A percentile compares a stretch with the other conserved stretches of the same genome.
phyloP scores from a whole-genome alignment of 1,140 invertebrate species.

The Heliconius hewitsoni region DNA sequence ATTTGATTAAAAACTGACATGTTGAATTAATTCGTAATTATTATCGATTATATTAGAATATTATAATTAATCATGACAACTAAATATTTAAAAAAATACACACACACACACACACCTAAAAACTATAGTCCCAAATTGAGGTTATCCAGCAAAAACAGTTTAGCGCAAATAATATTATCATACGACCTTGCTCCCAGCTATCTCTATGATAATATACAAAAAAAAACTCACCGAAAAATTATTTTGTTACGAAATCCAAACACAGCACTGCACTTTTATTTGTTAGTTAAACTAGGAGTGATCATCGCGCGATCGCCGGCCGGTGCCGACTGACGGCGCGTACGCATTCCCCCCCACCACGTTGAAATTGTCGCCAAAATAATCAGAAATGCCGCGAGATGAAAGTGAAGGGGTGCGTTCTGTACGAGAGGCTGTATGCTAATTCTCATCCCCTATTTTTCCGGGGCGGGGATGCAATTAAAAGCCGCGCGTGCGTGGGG shows the following conservation, averaged over 20 bases:
- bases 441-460: conserved; percentile 78
- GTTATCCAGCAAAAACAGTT: conserved; percentile 75
- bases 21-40: neutral
- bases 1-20: neutral
- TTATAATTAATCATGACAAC: neutral
- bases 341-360: conserved; percentile 57
- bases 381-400: conserved; percentile 57
- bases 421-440: conserved; percentile 73
- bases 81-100: conserved; percentile 16
- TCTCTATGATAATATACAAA: conserved; percentile 55
- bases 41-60: neutral
- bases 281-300: conserved; percentile 32
- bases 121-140: conserved; percentile 67
- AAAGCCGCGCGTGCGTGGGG: conserved; percentile 78
- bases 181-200: conserved; percentile 78
- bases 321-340: conserved; percentile 72
- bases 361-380: conserved; percentile 62
- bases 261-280: conserved; percentile 60
- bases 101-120: conserved; percentile 35
- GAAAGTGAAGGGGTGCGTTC: conserved; percentile 73
- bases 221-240: conserved; percentile 23
- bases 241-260: conserved; percentile 48
- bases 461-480: conserved; percentile 77
- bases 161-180: conserved; percentile 80
- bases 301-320: conserved; percentile 73